Conservation (phyloP, 2,888 invertebrate species). For the Phorcus lineatus region DNA sequence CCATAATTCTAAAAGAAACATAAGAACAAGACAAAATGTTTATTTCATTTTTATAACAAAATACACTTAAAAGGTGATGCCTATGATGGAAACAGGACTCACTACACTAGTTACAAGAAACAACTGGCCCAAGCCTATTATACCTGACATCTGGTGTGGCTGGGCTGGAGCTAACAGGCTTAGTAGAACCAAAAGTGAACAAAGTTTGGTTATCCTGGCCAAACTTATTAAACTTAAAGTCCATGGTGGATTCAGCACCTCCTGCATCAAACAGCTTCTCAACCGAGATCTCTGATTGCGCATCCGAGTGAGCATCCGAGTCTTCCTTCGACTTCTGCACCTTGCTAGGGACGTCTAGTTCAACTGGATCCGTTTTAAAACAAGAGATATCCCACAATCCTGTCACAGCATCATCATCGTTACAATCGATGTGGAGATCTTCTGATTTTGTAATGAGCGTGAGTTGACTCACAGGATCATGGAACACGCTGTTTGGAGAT, state of each 20-base stretch:
- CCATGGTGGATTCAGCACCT: conserved; percentile 52
- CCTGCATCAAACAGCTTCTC: conserved; percentile 59
- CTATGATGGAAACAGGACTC: background rate
- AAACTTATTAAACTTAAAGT: conserved; percentile 63
- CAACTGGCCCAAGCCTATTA: background rate
- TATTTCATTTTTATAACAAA: background rate
- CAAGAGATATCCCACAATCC: conserved; percentile 9
- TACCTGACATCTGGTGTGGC: conserved; percentile 27
- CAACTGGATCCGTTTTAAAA: conserved; percentile 34
- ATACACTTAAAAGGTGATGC: background rate
- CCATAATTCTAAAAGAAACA: background rate
- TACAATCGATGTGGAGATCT: conserved; percentile 49
- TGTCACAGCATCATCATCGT: conserved; percentile 21
- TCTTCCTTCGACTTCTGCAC: conserved; percentile 52
- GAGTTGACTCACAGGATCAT: conserved; percentile 58
- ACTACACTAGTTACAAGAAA: background rate
- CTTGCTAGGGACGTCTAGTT: conserved; percentile 50
- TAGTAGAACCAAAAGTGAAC: conserved; percentile 33
- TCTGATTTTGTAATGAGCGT: conserved; percentile 60
- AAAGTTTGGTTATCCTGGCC: conserved; percentile 44
- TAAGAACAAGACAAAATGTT: background rate
- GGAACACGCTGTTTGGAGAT: conserved; percentile 40
- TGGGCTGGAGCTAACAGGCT: conserved; percentile 17
- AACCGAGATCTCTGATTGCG: conserved; percentile 44
- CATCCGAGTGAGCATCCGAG: conserved; percentile 49